Base-by-base conservation (phyloP, 2,797 vertebrate species). In the Tadarida brasiliensis region DNA sequence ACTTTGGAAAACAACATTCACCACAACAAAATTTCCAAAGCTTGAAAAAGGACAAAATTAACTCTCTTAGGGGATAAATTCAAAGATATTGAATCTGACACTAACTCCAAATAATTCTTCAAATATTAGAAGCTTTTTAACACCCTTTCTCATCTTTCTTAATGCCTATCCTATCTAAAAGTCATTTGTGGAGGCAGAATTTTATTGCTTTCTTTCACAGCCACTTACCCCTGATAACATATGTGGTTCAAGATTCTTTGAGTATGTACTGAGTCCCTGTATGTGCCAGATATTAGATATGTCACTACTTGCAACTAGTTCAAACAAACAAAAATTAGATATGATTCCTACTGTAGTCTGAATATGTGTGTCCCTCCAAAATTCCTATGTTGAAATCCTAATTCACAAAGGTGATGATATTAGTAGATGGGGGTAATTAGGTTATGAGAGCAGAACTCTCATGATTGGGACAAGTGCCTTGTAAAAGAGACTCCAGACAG, bases 91-190 rank as follows among this genome's bases (percentile, higher is more conserved):
- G 11, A 63, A 70, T 2, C 7, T 28, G 12, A 57, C 87, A 73
- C 22, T 26, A 82, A 51, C 20, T 11, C 35, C 87, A 87, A 97
- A 35, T 24, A 77, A 63, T 57, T 8, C 15, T 61, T 88, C 26
- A 28, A 28, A 22, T 71, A 70, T 10, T 88, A 28, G 81, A 85
- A 47, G 8, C 9, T n/a, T 85, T 96, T 87, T 26, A 80, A 92
- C 5, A 85, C 28, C 9, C 0, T 88, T 93, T 65, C 30, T 91
- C 39, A 61, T 89, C 93, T 93, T 87, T 73, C n/a, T 61, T 71
- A 76, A 67, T 63, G 5, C 0, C 19, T 15, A 24, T 47, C 14
- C 7, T 65, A 86, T 78, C 11, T 78, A 76, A 67, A 94, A 82
- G 5, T 87, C 3, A 51, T 51, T 77, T 87, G 54, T 33, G 19